Base-by-base conservation (phyloP, 2,113 vertebrate species). In the Saguinus midas region DNA sequence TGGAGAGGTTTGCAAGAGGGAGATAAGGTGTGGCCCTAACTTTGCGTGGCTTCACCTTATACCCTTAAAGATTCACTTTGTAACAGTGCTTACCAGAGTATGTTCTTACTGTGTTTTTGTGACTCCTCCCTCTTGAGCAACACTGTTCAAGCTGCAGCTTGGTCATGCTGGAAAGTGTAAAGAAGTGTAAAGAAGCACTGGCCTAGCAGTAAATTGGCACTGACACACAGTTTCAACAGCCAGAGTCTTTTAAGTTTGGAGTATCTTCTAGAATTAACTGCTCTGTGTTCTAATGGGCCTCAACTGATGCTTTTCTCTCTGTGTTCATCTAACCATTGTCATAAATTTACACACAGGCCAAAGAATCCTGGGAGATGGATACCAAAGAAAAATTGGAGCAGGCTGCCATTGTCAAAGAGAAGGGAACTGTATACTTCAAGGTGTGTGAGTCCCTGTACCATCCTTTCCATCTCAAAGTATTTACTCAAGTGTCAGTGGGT, bases 361-460 rank as follows among this genome's bases (percentile, higher is more conserved):
- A 99, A 98, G 99, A 99, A 98, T 99, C 99, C 25, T 99, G 99
- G 99, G 99, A 99, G 98, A 99, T 99, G 99, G 99, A 99, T 96
- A 99, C 99, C 97, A 99, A 98, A 66, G 99, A 99, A 97, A 99
- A 99, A 98, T 98, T 99, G 97, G 98, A 99, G 94, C 98, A 99
- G 98, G 98, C 99, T 43, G 98, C 97, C 11, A 90, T 98, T 25
- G 99, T 99, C 83, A 99, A 99, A 98, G 99, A 99, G 97, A 99
- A 99, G 97, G 99, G 99, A 94, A 99, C 99, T 0, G 98, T 99
- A 81, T 99, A 99, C 98, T 99, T 99, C 98, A 99, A 99, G 99
- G 99, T 99, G 94, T 87, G 98, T 98, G 72, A 92, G 4, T 89
- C 87, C 2, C 18, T 88, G 14, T 82, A 23, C n/a, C 45, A 4